Conservation (phyloP, 2,888 invertebrate species). For the Pyrgus malvae region DNA sequence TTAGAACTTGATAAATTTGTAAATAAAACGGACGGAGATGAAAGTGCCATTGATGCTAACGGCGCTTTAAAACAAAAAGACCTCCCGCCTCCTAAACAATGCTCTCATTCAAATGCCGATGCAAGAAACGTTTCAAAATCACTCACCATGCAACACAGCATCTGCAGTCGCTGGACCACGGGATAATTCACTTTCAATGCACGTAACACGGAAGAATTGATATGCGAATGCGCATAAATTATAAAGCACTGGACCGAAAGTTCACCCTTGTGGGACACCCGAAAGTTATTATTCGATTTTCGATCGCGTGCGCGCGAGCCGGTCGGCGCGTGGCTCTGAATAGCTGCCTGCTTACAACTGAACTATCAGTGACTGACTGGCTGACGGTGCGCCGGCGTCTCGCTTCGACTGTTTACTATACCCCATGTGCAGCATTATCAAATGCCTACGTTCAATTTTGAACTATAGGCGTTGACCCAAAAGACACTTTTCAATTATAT, state of each 20-base stretch:
- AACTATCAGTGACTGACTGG: constrained; percentile 58
- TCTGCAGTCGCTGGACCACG: constrained; percentile 58
- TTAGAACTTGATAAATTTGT: constrained; percentile 64
- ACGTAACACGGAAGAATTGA: constrained; percentile 40
- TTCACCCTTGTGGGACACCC: constrained; percentile 61
- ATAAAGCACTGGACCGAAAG: constrained; percentile 54
- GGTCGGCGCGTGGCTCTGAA: constrained; percentile 58
- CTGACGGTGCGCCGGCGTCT: constrained; percentile 61
- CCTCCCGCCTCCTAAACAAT: constrained; percentile 60
- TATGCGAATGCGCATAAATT: constrained; percentile 41
- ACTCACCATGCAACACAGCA: constrained; percentile 74
- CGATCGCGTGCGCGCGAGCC: constrained; percentile 57
- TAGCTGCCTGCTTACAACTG: constrained; percentile 59
- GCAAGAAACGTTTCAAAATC: constrained; percentile 57
- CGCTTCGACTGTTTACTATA: constrained; percentile 67
- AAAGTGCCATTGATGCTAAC: constrained; percentile 58
- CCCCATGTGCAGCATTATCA: constrained; percentile 69
- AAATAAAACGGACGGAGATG: constrained; percentile 57
- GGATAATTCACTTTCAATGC: constrained; percentile 51
- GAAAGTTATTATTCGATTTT: constrained; percentile 53
- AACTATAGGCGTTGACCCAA: constrained; percentile 35
- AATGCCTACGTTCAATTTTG: constrained; percentile 46
- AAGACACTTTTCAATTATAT: constrained; percentile 36
- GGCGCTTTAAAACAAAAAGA: constrained; percentile 52
- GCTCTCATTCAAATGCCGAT: constrained; percentile 63